Evolutionary conservation across 2,113 vertebrate species (phyloP).

Genomic region (Seriola quinqueradiata): DNA sequence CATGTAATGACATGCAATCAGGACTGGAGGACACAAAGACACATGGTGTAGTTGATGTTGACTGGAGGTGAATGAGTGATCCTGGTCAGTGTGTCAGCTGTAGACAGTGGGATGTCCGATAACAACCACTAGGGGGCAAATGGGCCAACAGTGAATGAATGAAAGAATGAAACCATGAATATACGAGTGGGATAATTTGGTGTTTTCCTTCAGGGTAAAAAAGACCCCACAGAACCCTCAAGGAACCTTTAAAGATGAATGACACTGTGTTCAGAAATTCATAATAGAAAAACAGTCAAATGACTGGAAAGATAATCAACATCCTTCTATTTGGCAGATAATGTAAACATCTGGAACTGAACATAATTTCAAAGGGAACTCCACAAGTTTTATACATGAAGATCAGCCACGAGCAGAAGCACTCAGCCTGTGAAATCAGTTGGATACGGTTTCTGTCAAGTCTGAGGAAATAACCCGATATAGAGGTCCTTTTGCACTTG

Average conservation of each 20-base stretch:
- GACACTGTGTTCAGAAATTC: no score
- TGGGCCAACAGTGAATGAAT: not conserved
- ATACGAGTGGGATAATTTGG: not conserved
- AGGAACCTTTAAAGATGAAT: not conserved
- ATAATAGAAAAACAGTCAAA: not conserved
- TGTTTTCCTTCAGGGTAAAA: not conserved
- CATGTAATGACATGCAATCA: not conserved
- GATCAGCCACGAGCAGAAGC: not conserved
- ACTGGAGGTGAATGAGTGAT: not conserved
- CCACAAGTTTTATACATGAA: no score
- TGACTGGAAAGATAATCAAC: not conserved
- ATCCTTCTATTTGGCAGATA: not conserved
- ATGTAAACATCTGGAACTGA: not conserved
- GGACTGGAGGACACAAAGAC: not conserved
- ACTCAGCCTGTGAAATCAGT: not conserved
- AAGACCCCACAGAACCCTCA: not conserved
- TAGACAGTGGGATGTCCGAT: not conserved
- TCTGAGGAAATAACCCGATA: not conserved
- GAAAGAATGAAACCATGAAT: not conserved
- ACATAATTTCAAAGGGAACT: not conserved
- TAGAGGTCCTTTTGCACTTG: not conserved
- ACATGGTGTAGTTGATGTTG: not conserved
- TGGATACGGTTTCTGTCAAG: not conserved
- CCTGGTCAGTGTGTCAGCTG: not conserved
- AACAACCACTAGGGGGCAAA: conserved; percentile 38